Conservation (phyloP, 1,140 invertebrate species). For the Nasonia vitripennis region DNA sequence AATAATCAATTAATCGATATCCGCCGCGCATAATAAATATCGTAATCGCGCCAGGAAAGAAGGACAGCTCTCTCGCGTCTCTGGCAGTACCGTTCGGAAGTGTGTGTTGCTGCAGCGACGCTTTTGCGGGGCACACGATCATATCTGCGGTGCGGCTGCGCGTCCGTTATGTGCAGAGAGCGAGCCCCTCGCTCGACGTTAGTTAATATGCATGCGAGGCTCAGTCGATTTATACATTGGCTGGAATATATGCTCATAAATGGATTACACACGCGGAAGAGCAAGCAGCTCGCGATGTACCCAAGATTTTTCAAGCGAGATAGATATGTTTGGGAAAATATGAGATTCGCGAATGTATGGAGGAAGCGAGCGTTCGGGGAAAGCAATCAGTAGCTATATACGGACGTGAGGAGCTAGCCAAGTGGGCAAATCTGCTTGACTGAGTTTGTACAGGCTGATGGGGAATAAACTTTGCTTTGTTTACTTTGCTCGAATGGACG, state of each 20-base stretch:
- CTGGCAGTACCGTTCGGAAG: slow-evolving; percentile 20
- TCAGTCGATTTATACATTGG: slow-evolving; percentile 2
- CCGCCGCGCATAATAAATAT: neutral
- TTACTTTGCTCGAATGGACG: no score
- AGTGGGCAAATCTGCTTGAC: neutral
- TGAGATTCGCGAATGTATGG: neutral
- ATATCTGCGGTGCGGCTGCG: neutral
- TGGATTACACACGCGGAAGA: neutral
- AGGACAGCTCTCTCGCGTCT: neutral
- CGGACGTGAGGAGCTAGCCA: neutral
- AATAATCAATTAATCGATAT: neutral
- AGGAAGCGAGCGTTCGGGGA: neutral
- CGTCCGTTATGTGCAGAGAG: neutral
- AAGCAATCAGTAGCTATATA: neutral
- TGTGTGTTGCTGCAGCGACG: neutral
- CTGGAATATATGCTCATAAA: neutral
- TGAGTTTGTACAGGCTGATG: neutral
- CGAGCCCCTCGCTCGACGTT: neutral
- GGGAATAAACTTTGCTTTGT: neutral
- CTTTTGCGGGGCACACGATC: neutral
- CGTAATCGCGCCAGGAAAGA: neutral
- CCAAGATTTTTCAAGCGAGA: neutral
- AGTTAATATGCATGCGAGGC: slow-evolving; percentile 17
- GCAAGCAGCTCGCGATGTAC: neutral
- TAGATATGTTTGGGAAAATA: neutral